These are phyloP conservation scores for Odocoileus hemionus DNA, from an alignment of 2,113 vertebrate species.

Conservation along the genomic window DNA sequence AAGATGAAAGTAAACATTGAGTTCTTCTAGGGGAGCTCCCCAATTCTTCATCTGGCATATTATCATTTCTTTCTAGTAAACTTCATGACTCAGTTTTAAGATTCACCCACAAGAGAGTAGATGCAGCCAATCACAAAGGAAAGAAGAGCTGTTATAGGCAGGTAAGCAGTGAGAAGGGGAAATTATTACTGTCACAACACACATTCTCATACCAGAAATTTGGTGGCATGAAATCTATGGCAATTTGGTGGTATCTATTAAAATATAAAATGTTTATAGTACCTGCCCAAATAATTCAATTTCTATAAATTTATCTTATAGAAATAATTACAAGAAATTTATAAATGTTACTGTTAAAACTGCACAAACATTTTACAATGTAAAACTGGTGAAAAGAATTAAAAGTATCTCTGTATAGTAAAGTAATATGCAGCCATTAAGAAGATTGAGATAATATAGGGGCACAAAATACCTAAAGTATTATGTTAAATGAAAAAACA, in stretches of 20 bases:
- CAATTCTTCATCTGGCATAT: neutral
- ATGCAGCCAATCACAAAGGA: neutral
- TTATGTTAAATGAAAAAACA: conserved; percentile 2
- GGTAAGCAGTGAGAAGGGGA: neutral
- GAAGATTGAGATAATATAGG: neutral
- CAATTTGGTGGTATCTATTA: neutral
- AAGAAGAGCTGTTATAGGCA: neutral
- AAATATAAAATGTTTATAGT: neutral
- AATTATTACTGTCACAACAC: neutral
- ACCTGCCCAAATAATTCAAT: neutral
- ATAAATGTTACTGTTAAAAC: neutral
- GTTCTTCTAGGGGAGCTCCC: neutral
- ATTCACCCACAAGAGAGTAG: neutral
- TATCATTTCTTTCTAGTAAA: neutral
- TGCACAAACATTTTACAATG: neutral
- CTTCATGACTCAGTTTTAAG: neutral
- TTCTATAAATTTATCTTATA: neutral
- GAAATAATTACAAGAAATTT: neutral
- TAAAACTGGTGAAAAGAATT: neutral
- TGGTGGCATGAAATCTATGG: neutral
- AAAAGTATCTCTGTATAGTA: neutral
- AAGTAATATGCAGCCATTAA: neutral
- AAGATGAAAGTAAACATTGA: neutral
- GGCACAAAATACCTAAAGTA: neutral
- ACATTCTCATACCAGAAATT: neutral